Percentiles rank a stretch among this genome's conserved stretches.
Evolutionary conservation across 2,888 invertebrate species (phyloP).

Genomic region (Ametastegia equiseti): DNA sequence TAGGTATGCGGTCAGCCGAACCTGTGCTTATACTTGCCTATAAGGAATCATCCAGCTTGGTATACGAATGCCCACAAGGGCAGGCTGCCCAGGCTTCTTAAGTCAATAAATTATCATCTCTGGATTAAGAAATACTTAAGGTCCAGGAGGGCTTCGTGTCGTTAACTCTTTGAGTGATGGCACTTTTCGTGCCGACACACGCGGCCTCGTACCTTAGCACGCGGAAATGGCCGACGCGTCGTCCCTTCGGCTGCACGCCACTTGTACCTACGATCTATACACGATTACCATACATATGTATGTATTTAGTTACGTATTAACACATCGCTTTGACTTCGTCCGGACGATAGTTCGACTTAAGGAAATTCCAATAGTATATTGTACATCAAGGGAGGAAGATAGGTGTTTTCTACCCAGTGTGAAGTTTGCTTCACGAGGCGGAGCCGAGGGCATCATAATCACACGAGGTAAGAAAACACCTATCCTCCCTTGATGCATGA

Average conservation of each 20-base stretch:
- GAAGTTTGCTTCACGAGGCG: too few relatives aligned
- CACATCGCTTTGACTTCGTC: conserved; percentile 1
- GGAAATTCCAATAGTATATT: not conserved
- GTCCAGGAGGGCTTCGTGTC: conserved; percentile 43
- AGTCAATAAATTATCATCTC: conserved; percentile 70
- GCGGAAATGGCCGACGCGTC: conserved; percentile 13
- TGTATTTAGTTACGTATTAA: conserved; percentile 3
- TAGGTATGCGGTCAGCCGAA: conserved; percentile 28
- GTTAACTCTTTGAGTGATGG: conserved; percentile 50
- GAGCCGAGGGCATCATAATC: too few relatives aligned
- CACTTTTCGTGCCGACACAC: conserved; percentile 55
- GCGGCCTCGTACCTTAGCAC: conserved; percentile 10
- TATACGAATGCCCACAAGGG: conserved; percentile 21
- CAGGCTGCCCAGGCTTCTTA: conserved; percentile 53
- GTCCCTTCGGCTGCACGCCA: conserved; percentile 18
- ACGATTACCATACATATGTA: not conserved
- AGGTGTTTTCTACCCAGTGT: too few relatives aligned
- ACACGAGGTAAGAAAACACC: too few relatives aligned
- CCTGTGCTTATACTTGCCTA: not conserved
- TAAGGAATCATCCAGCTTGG: not conserved
- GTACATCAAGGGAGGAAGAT: too few relatives aligned
- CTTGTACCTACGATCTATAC: not conserved
- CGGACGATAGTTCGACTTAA: too few relatives aligned
- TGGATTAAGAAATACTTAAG: conserved; percentile 65
- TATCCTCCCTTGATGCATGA: too few relatives aligned